Conservation (phyloP, 2,797 vertebrate species). For the Pitangus sulphuratus region DNA sequence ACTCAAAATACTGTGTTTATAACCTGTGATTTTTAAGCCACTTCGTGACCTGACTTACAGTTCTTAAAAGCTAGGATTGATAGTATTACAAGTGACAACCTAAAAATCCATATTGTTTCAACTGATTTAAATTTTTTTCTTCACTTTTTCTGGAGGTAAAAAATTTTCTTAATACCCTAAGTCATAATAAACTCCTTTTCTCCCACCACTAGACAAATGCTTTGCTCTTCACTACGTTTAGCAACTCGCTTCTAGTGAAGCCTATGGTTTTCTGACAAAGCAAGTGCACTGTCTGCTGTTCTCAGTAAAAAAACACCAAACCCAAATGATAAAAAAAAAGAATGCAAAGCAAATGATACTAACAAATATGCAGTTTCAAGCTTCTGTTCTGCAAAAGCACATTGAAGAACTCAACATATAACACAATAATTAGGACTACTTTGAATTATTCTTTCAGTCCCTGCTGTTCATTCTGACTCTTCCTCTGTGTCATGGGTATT, state of each 20-base stretch:
- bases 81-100: not conserved
- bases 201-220: not conserved
- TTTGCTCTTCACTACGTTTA: not conserved
- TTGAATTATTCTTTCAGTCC: not conserved
- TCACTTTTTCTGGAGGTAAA: not conserved
- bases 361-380: not conserved
- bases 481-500: not conserved
- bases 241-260: not conserved
- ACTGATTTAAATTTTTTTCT: not conserved
- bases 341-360: not conserved
- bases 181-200: not conserved
- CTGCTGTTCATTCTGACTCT: not conserved
- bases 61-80: not conserved
- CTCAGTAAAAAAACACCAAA: not conserved
- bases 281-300: not conserved
- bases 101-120: not conserved
- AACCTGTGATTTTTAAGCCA: not conserved
- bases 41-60: not conserved
- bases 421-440: not conserved
- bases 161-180: not conserved
- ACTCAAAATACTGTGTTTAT: not conserved
- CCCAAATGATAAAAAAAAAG: not conserved
- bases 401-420: not conserved
- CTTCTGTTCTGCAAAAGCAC: not conserved
- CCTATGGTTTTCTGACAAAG: slow-evolving; percentile 16